These are phyloP conservation scores for Eustalomyia histrio DNA, from an alignment of 2,888 invertebrate species.

Conservation along the genomic window DNA sequence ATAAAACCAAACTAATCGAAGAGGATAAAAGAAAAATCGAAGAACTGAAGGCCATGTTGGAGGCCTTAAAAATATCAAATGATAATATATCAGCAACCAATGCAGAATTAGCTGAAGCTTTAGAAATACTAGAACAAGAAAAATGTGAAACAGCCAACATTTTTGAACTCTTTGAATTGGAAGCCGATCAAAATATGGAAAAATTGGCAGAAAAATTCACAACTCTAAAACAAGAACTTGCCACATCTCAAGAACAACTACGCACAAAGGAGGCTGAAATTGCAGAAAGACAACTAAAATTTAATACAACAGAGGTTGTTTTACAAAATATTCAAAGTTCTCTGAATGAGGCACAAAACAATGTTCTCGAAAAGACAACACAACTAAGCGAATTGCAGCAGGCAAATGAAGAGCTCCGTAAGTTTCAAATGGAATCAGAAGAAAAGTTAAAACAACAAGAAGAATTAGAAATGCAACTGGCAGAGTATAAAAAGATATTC, in stretches of 20 bases:
- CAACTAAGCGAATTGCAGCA: constrained; percentile 69
- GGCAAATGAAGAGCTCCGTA: constrained; percentile 66
- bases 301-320: constrained; percentile 28
- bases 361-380: constrained; percentile 63
- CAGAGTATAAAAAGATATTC: constrained; percentile 72
- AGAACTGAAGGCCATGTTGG: constrained; percentile 72
- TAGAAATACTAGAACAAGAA: constrained; percentile 72
- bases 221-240: constrained; percentile 71
- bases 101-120: constrained; percentile 70
- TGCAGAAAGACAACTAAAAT: constrained; percentile 41
- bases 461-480: constrained; percentile 69
- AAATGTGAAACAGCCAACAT: constrained; percentile 74
- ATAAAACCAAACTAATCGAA: constrained; percentile 70
- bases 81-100: constrained; percentile 74
- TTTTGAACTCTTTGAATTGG: constrained; percentile 76
- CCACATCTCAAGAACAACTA: constrained; percentile 67
- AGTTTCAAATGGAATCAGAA: constrained; percentile 63
- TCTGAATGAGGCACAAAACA: constrained; percentile 51
- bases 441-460: constrained; percentile 59
- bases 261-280: constrained; percentile 57
- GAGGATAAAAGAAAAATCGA: constrained; percentile 73
- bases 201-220: constrained; percentile 70
- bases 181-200: constrained; percentile 72
- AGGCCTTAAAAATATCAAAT: constrained; percentile 72
- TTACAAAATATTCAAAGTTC: constrained; percentile 59